Conservation (phyloP, 2,113 vertebrate genomes). For the Chaenocephalus aceratus region DNA sequence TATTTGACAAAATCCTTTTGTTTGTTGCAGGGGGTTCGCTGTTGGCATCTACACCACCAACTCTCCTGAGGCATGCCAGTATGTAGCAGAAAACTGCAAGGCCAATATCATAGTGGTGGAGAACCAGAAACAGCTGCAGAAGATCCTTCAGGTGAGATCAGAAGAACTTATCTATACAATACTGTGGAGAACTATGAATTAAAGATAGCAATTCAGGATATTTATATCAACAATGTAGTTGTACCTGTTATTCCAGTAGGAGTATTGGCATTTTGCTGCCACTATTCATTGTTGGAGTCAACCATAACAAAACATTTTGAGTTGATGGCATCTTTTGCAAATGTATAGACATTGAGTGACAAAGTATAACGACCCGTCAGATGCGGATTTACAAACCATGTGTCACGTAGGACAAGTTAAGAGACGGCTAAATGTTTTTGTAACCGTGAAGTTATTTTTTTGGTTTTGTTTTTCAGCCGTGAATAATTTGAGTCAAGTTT, state of each 20-base stretch:
- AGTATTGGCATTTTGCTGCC: not conserved
- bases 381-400: not conserved
- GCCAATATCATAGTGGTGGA: slow-evolving; percentile 92
- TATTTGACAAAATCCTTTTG: not conserved
- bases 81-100: slow-evolving; percentile 87
- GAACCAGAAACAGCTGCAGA: slow-evolving; percentile 91
- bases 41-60: slow-evolving; percentile 96
- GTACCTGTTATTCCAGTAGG: not conserved
- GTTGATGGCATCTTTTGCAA: not conserved
- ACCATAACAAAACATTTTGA: not conserved
- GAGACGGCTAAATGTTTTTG: not conserved
- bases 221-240: not conserved
- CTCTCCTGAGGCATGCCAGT: slow-evolving; percentile 91
- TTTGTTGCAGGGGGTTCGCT: slow-evolving; percentile 87
- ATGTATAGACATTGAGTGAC: not conserved
- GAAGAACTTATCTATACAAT: not conserved
- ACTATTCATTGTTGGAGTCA: not conserved
- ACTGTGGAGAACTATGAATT: not conserved
- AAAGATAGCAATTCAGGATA: not conserved
- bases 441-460: not conserved
- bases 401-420: not conserved
- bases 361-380: not conserved
- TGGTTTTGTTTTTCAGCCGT: not conserved
- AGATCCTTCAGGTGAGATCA: slow-evolving; percentile 90
- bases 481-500: not conserved